Conservation (phyloP, 2,797 vertebrate genomes). For the Darevskia mixta region DNA sequence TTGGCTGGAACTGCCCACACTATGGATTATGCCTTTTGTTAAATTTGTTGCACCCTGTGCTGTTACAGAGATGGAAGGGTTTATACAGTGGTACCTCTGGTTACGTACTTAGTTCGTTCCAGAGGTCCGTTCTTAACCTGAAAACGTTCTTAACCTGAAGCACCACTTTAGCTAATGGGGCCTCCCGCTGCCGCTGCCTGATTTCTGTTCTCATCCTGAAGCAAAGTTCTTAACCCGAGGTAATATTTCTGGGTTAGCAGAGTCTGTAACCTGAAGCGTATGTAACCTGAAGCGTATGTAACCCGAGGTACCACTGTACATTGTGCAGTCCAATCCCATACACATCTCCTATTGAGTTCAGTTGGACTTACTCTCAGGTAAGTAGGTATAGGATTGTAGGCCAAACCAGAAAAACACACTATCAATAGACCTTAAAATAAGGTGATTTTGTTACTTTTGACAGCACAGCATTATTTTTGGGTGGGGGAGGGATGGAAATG, state of each 20-base stretch:
- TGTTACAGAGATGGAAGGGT: background rate
- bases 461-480: background rate
- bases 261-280: too few relatives aligned
- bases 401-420: background rate
- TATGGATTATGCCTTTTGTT: background rate
- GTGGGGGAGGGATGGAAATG: background rate
- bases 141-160: too few relatives aligned
- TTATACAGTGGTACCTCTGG: background rate
- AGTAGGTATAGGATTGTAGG: background rate
- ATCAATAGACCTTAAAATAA: background rate
- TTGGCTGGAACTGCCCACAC: background rate
- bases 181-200: too few relatives aligned
- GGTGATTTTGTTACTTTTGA: background rate
- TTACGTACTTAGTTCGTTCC: too few relatives aligned
- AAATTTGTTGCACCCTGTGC: background rate
- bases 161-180: too few relatives aligned
- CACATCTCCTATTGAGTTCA: background rate
- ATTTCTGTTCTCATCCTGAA: too few relatives aligned
- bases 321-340: background rate
- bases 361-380: background rate
- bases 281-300: too few relatives aligned
- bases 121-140: too few relatives aligned
- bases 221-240: too few relatives aligned
- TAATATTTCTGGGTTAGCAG: too few relatives aligned
- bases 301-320: too few relatives aligned